Conservation (phyloP, 2,113 vertebrate species). For the Hemicordylus capensis region DNA sequence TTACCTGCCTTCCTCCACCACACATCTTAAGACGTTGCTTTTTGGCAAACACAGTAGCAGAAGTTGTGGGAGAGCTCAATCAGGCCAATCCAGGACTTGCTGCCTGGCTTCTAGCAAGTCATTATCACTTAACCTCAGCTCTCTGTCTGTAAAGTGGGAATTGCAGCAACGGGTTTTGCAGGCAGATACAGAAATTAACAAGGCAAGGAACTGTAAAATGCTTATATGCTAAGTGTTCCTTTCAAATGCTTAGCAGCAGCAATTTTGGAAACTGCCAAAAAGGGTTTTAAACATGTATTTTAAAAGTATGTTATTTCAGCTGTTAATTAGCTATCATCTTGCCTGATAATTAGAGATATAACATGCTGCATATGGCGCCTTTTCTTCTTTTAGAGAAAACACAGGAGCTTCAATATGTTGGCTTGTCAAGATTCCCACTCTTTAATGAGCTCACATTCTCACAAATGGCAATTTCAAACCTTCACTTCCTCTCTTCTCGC, state of each 20-base stretch:
- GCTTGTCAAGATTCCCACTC: neutral
- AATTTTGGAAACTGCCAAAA: conserved; percentile 26
- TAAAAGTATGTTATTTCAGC: neutral
- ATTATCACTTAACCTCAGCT: neutral
- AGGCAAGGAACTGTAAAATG: conserved; percentile 2
- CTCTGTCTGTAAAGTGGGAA: neutral
- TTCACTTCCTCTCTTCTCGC: neutral
- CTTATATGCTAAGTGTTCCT: neutral
- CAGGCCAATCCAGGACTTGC: neutral
- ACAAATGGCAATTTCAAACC: neutral
- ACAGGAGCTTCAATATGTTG: neutral
- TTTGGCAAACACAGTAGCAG: no score
- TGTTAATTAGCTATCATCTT: neutral
- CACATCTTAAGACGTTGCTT: neutral
- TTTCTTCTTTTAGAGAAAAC: conserved; percentile 18
- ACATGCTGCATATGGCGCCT: conserved; percentile 1
- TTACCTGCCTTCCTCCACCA: neutral
- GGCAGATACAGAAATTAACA: neutral
- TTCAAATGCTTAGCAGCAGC: neutral
- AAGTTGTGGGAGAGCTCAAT: no score
- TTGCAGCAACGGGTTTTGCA: neutral
- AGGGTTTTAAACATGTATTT: conserved; percentile 4
- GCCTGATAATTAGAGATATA: neutral
- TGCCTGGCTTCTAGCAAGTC: neutral
- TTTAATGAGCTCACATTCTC: conserved; percentile 1